phyloP scores from a whole-genome alignment of 2,888 invertebrate genomes.

The Drosophila anomalipes region DNA sequence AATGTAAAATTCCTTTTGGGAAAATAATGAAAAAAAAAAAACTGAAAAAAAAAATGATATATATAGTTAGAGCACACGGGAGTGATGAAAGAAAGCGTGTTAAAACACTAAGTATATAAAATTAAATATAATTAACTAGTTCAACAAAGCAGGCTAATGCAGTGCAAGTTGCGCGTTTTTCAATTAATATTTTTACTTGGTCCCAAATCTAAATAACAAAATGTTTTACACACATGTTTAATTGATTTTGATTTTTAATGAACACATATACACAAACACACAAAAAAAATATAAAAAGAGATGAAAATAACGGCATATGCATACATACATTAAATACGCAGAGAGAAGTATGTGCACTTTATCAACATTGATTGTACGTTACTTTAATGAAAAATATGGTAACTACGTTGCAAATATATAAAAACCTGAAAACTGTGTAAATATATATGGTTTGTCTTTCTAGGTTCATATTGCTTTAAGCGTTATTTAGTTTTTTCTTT shows the following conservation, averaged over 20 bases:
- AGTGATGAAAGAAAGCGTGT: conserved; percentile 28
- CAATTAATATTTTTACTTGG: conserved; percentile 34
- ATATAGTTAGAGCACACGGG: conserved; percentile 9
- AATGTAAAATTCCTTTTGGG: conserved; percentile 50
- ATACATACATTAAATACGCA: conserved; percentile 1
- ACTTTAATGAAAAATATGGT: conserved; percentile 32
- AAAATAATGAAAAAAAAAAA: conserved; percentile 29
- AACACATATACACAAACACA: conserved; percentile 19
- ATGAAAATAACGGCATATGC: conserved; percentile 10
- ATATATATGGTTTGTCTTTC: conserved; percentile 62
- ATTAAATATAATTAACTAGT: conserved; percentile 54
- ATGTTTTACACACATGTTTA: conserved; percentile 34
- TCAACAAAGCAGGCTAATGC: conserved; percentile 65
- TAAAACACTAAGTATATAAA: conserved; percentile 29
- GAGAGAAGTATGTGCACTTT: conserved; percentile 30
- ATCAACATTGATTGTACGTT: conserved; percentile 10
- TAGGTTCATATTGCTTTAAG: conserved; percentile 80
- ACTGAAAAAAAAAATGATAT: conserved; percentile 6
- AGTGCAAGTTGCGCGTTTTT: conserved; percentile 66
- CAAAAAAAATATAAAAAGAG: neutral
- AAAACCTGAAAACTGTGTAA: conserved; percentile 37
- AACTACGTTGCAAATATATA: conserved; percentile 17
- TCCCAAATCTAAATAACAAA: conserved; percentile 13
- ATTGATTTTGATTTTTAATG: conserved; percentile 58
- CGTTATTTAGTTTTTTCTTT: conserved; percentile 81